Evolutionary conservation across 2,113 vertebrate genomes (phyloP).

Genomic region (Nyctereutes procyonoides): DNA sequence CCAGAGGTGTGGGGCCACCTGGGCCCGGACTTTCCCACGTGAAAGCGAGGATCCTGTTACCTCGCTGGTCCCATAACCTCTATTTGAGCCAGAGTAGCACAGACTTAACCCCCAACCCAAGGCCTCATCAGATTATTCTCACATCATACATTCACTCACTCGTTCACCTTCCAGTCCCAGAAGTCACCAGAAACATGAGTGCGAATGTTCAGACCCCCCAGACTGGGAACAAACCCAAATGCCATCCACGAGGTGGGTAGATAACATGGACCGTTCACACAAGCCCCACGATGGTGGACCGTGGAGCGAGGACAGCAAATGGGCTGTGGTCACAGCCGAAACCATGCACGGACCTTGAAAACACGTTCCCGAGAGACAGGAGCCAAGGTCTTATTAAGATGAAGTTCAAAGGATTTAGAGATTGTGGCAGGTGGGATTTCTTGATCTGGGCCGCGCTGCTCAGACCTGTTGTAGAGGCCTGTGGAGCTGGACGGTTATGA

Average conservation of each 20-base stretch:
- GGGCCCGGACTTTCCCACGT: neutral
- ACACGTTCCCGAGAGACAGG: neutral
- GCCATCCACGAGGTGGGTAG: rapidly evolving
- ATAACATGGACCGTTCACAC: rapidly evolving
- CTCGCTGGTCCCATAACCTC: neutral
- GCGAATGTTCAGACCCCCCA: neutral
- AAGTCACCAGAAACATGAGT: neutral
- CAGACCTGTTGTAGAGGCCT: rapidly evolving
- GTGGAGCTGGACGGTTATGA: neutral
- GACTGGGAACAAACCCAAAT: neutral
- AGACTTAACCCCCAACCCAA: neutral
- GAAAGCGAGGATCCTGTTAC: neutral
- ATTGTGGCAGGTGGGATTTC: neutral
- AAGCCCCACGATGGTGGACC: rapidly evolving
- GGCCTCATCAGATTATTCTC: neutral
- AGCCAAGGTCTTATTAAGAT: neutral
- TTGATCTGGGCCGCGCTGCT: rapidly evolving
- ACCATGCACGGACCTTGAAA: rapidly evolving
- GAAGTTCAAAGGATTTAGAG: neutral
- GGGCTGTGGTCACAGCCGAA: rapidly evolving
- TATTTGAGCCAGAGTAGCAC: neutral
- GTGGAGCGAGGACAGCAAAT: rapidly evolving
- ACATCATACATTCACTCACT: neutral
- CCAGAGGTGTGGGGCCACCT: rapidly evolving
- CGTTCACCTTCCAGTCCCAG: too few relatives aligned